Conservation (phyloP, 2,888 invertebrate genomes). For the Chymomyza fuscimana region DNA sequence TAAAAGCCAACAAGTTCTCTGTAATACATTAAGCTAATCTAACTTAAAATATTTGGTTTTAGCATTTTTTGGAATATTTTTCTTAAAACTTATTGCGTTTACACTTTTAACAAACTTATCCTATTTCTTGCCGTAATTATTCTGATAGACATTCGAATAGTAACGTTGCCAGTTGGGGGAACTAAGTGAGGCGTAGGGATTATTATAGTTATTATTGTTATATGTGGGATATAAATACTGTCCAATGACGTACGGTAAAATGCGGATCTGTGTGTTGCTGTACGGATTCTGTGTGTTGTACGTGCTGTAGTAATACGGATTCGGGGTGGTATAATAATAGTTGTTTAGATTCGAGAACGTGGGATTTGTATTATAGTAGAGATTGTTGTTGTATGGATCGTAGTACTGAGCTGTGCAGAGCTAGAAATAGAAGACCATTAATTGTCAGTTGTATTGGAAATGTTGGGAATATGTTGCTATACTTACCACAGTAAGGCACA, state of each 20-base stretch:
- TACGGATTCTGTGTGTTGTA: slow-evolving; percentile 45
- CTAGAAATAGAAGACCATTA: slow-evolving; percentile 19
- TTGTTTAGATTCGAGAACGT: slow-evolving; percentile 65
- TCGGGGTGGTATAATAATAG: slow-evolving; percentile 45
- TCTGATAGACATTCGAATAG: slow-evolving; percentile 52
- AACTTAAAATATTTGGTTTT: no score
- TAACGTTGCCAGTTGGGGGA: slow-evolving; percentile 57
- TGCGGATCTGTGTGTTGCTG: slow-evolving; percentile 43
- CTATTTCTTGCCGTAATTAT: slow-evolving; percentile 56
- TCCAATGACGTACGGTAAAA: slow-evolving; percentile 73
- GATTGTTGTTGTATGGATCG: slow-evolving; percentile 49
- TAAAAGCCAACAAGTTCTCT: no score
- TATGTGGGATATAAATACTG: slow-evolving; percentile 64
- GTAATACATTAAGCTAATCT: no score
- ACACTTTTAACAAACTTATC: neutral
- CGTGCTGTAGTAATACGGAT: slow-evolving; percentile 48
- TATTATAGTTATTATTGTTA: slow-evolving; percentile 53
- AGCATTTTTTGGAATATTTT: no score
- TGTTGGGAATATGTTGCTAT: no score
- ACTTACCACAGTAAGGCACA: slow-evolving; percentile 38
- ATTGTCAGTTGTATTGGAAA: neutral
- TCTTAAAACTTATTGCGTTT: neutral
- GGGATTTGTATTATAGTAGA: slow-evolving; percentile 55
- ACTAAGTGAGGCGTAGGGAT: slow-evolving; percentile 54
- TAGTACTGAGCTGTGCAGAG: slow-evolving; percentile 50